A percentile compares a stretch with the other conserved stretches of the same genome.
Evolutionary conservation across 2,797 vertebrate genomes (phyloP).

Genomic region (Poecile montanus): DNA sequence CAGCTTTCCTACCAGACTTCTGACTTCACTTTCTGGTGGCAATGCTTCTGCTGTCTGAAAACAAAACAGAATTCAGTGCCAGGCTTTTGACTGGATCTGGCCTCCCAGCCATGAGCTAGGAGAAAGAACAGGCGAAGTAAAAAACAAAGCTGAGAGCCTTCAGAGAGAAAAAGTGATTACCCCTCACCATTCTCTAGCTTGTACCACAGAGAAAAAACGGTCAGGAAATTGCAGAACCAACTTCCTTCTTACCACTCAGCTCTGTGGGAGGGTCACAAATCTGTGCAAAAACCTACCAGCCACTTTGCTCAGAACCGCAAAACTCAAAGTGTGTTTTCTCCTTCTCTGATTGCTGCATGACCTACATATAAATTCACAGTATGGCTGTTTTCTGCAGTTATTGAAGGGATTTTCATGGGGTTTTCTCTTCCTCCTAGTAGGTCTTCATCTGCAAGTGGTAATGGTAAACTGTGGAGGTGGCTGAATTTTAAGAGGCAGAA

Average conservation of each 20-base stretch:
- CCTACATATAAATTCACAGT: neutral
- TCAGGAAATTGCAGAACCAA: neutral
- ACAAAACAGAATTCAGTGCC: neutral
- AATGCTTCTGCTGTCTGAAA: neutral
- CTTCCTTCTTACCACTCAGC: neutral
- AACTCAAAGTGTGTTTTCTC: neutral
- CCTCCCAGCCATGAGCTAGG: neutral
- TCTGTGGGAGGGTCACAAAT: neutral
- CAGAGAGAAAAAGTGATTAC: neutral
- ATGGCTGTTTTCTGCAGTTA: neutral
- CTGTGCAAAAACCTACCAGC: accelerated
- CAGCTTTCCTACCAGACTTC: neutral
- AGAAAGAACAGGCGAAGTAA: neutral
- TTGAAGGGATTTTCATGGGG: neutral
- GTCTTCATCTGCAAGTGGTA: neutral
- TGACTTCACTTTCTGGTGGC: neutral
- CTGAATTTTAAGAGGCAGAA: neutral
- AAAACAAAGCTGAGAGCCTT: neutral
- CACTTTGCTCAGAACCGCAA: neutral
- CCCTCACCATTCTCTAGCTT: neutral
- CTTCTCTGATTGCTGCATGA: neutral
- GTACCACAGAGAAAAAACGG: neutral
- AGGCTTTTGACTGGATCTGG: neutral
- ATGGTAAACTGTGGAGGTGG: neutral
- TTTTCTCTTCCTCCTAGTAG: neutral